Evolutionary conservation across 2,113 vertebrate species (phyloP).

Genomic region (Microtus richardsoni): DNA sequence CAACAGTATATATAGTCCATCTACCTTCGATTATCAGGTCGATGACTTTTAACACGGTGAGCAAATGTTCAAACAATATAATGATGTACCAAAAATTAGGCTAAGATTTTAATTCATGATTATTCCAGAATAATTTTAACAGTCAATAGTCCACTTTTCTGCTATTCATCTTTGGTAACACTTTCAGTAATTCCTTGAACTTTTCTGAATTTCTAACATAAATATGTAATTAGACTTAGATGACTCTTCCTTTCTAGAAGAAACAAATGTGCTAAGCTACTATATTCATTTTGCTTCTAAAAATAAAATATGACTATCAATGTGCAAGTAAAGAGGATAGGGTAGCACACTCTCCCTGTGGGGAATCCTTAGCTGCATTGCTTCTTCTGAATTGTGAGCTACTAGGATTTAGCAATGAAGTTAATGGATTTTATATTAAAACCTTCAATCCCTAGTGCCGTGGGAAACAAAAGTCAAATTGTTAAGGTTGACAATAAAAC

Average conservation of each 20-base stretch:
- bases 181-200: constrained; percentile 36
- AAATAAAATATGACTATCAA: constrained; percentile 47
- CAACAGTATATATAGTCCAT: neutral
- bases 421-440: constrained; percentile 68
- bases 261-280: constrained; percentile 27
- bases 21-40: neutral
- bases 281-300: constrained; percentile 53
- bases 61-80: neutral
- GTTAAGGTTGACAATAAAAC: constrained; percentile 49
- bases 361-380: neutral
- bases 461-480: neutral
- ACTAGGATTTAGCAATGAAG: constrained; percentile 48
- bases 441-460: constrained; percentile 23
- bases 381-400: constrained; percentile 38
- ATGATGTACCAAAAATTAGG: constrained; percentile 1
- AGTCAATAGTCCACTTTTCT: constrained; percentile 14
- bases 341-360: neutral
- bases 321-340: constrained; percentile 30
- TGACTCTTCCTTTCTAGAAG: neutral
- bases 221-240: constrained; percentile 35
- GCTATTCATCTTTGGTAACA: constrained; percentile 18
- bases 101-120: constrained; percentile 23
- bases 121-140: constrained; percentile 44
- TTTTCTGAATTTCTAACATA: constrained; percentile 49
- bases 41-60: neutral